A percentile compares a stretch with the other conserved stretches of the same genome.
Evolutionary conservation across 37 sponge, comb jelly and placozoan genomes (phyloP).

Genomic region (Theonella swinhoei): DNA sequence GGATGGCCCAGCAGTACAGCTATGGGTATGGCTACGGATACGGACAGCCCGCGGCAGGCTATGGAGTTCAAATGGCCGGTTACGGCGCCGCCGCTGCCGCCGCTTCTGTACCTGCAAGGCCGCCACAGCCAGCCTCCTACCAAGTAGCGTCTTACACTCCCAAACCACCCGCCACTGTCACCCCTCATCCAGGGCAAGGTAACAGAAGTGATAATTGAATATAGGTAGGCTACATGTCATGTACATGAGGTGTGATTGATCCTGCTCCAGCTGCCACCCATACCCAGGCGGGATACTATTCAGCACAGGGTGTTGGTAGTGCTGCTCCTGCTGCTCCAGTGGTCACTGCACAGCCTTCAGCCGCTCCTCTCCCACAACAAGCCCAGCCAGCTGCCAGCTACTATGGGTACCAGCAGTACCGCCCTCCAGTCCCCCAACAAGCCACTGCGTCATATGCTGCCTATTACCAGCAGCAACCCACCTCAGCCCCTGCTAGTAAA

Average conservation of each 20-base stretch:
- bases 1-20: constrained; percentile 40
- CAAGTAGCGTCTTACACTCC: background rate
- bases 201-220: too few species aligned
- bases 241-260: too few species aligned
- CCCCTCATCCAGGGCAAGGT: background rate
- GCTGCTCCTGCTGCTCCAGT: background rate
- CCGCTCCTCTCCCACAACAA: background rate
- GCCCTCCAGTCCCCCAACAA: background rate
- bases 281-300: background rate
- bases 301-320: background rate
- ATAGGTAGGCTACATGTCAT: too few species aligned
- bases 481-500: background rate
- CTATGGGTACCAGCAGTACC: background rate
- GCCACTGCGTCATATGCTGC: background rate
- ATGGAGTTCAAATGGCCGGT: background rate
- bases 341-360: background rate
- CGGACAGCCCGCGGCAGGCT: constrained; percentile 15
- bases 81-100: background rate
- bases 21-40: constrained; percentile 57
- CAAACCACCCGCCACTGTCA: background rate
- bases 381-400: background rate
- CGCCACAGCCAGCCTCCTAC: background rate
- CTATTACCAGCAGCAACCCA: background rate
- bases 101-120: background rate
- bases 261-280: background rate